Evolutionary conservation across 2,113 vertebrate genomes (phyloP).

Genomic region (Picathartes gymnocephalus): DNA sequence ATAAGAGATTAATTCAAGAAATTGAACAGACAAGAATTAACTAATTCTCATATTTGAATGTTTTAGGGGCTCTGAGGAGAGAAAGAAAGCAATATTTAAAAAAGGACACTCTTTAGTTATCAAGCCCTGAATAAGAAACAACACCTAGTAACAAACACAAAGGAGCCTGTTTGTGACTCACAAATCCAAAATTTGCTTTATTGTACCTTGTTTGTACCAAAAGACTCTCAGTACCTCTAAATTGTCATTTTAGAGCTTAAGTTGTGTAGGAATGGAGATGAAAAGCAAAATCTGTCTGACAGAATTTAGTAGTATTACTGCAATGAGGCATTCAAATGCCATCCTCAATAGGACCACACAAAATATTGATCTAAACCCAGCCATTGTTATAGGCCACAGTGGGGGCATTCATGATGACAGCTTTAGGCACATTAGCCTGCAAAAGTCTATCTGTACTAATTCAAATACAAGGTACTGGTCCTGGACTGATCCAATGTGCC

Average conservation of each 20-base stretch:
- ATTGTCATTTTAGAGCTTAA: neutral
- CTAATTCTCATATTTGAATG: neutral
- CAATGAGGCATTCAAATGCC: neutral
- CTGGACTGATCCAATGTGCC: fast-evolving
- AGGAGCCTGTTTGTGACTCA: neutral
- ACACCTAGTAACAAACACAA: neutral
- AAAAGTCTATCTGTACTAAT: neutral
- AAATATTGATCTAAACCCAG: neutral
- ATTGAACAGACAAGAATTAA: neutral
- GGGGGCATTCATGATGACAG: neutral
- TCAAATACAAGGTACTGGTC: neutral
- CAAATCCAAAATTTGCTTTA: neutral
- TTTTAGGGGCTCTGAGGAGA: neutral
- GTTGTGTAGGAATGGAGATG: neutral
- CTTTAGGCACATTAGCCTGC: neutral
- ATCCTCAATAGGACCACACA: neutral
- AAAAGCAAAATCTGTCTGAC: neutral
- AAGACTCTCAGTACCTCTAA: neutral
- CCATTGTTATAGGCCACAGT: neutral
- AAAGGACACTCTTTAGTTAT: neutral
- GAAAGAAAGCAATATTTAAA: neutral
- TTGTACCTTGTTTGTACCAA: neutral
- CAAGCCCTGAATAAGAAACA: neutral
- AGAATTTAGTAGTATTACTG: neutral
- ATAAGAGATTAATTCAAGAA: neutral